Conservation (phyloP, 1,140 invertebrate species). For the Holotrichia oblita region DNA sequence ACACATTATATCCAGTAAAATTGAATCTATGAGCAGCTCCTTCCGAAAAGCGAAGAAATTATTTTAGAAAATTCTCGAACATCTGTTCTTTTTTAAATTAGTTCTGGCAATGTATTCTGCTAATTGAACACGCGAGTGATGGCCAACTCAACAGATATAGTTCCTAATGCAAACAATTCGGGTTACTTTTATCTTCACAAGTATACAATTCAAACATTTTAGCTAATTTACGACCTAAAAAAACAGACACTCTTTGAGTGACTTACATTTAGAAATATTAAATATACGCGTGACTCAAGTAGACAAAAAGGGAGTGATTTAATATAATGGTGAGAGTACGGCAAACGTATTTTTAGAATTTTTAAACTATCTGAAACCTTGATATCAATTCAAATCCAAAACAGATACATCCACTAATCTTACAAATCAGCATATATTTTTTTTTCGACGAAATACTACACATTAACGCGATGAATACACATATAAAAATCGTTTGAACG, state of each 20-base stretch:
- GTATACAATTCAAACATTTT: background rate
- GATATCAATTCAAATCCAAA: background rate
- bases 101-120: too few species aligned
- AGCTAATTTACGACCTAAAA: background rate
- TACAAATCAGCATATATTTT: background rate
- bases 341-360: background rate
- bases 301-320: conserved; percentile 7
- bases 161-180: too few species aligned
- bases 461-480: background rate
- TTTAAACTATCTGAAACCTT: background rate
- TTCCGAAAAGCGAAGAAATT: too few species aligned
- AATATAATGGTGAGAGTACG: background rate
- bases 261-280: background rate
- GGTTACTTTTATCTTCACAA: background rate
- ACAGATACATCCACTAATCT: background rate
- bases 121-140: too few species aligned
- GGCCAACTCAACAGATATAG: too few species aligned
- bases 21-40: too few species aligned
- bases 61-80: too few species aligned
- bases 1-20: too few species aligned
- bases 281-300: background rate
- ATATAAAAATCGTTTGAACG: background rate
- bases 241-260: background rate
- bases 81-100: too few species aligned
- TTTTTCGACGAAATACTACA: background rate